phyloP scores from a whole-genome alignment of 2,797 vertebrate species.

The Pseudochirops corinnae region DNA sequence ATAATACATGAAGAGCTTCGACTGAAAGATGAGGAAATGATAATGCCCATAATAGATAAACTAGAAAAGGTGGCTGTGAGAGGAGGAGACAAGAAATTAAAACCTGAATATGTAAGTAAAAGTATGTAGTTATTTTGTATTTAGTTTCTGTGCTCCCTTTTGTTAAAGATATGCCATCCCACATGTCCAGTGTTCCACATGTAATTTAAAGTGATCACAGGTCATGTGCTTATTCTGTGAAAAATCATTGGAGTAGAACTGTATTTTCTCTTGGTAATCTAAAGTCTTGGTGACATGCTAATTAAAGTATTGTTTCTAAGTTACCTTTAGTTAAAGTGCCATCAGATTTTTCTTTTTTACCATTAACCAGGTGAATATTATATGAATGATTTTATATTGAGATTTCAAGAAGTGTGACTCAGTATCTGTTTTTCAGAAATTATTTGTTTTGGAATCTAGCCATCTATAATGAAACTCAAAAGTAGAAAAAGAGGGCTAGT shows the following conservation, averaged over 20 bases:
- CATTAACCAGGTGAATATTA: constrained; percentile 74
- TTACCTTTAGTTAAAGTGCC: constrained; percentile 82
- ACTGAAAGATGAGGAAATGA: constrained; percentile 96
- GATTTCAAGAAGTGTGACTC: constrained; percentile 53
- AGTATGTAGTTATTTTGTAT: constrained; percentile 54
- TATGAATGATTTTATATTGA: constrained; percentile 49
- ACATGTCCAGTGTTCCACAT: constrained; percentile 83
- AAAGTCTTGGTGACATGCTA: constrained; percentile 85
- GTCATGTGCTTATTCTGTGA: constrained; percentile 89
- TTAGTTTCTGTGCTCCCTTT: constrained; percentile 57
- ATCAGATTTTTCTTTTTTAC: constrained; percentile 84
- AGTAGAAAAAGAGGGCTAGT: neutral
- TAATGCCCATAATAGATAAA: constrained; percentile 93
- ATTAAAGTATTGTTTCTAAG: constrained; percentile 88
- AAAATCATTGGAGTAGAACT: constrained; percentile 91
- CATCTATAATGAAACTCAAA: neutral
- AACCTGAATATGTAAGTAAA: constrained; percentile 98
- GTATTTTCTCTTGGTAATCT: constrained; percentile 88
- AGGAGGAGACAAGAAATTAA: constrained; percentile 95
- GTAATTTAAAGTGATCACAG: constrained; percentile 88
- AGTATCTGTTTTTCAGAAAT: constrained; percentile 45
- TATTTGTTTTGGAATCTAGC: constrained; percentile 36
- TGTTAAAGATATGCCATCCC: constrained; percentile 71
- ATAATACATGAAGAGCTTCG: constrained; percentile 94
- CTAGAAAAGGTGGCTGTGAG: constrained; percentile 96